phyloP scores from a whole-genome alignment of 1,140 invertebrate genomes.

The Leptinotarsa defecta region DNA sequence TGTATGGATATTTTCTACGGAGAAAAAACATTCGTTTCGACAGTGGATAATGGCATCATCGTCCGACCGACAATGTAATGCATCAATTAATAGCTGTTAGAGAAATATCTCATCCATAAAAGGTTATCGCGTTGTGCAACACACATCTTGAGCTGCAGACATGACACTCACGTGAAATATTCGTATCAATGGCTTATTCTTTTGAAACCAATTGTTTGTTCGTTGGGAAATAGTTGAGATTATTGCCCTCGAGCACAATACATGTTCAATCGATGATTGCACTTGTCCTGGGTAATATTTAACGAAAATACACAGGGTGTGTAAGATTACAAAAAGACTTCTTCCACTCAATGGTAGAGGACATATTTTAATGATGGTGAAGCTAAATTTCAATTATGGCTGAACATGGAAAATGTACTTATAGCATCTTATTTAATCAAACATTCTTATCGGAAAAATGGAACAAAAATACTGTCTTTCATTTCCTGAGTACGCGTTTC shows the following conservation, averaged over 20 bases:
- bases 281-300: neutral
- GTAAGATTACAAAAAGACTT: too few species aligned
- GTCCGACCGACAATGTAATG: neutral
- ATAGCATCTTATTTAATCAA: too few species aligned
- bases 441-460: too few species aligned
- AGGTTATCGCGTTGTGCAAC: conserved; percentile 21
- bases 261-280: neutral
- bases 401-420: too few species aligned
- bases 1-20: too few species aligned
- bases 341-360: too few species aligned
- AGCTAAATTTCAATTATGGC: too few species aligned
- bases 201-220: conserved; percentile 13
- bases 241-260: neutral
- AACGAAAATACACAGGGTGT: too few species aligned
- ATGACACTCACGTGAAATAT: conserved; percentile 17
- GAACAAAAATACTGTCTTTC: too few species aligned
- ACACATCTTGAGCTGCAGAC: conserved; percentile 13
- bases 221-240: conserved; percentile 13
- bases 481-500: too few species aligned
- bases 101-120: conserved; percentile 20
- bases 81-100: conserved; percentile 16
- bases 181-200: conserved; percentile 17
- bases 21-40: neutral
- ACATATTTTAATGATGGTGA: too few species aligned
- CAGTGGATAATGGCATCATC: neutral